Percentiles rank a stretch among this genome's conserved stretches.
Conservation (phyloP, 1,140 invertebrate species). For the Drosophila sp. region DNA sequence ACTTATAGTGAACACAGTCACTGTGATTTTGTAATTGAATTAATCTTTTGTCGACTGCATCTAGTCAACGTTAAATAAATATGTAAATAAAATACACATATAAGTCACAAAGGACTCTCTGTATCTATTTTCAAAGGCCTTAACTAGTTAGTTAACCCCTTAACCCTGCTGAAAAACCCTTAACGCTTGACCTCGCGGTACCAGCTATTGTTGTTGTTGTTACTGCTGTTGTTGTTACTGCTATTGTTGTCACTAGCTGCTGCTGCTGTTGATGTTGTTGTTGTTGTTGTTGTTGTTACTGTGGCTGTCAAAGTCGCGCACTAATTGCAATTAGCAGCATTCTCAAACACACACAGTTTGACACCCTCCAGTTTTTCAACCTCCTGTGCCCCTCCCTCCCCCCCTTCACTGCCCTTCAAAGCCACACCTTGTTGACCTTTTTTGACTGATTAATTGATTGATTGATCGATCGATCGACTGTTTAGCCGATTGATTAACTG, state of each 20-base stretch:
- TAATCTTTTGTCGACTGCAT: too few relatives aligned
- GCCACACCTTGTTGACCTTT: conserved; percentile 35
- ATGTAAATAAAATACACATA: too few relatives aligned
- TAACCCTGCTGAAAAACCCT: conserved; percentile 1
- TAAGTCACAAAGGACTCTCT: background rate
- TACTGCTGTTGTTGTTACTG: conserved; percentile 46
- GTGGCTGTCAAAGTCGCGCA: conserved; percentile 43
- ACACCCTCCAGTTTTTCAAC: too few relatives aligned
- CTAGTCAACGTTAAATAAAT: too few relatives aligned
- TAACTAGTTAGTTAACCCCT: conserved; percentile 12
- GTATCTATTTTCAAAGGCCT: conserved; percentile 1
- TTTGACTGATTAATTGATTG: conserved; percentile 46
- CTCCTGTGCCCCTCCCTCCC: background rate
- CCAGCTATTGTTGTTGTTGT: background rate
- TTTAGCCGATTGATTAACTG: conserved; percentile 64
- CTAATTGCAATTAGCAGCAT: conserved; percentile 55
- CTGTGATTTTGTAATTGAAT: too few relatives aligned
- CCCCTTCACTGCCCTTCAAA: too few relatives aligned
- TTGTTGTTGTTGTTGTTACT: conserved; percentile 36
- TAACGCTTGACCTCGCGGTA: conserved; percentile 31
- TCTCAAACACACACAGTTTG: conserved; percentile 16
- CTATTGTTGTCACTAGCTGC: conserved; percentile 1
- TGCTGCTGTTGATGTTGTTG: conserved; percentile 8
- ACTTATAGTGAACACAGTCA: too few relatives aligned
- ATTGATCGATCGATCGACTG: conserved; percentile 63